A percentile compares a stretch with the other conserved stretches of the same genome.
These are phyloP conservation scores for Notothenia rossii DNA, from an alignment of 2,113 vertebrate genomes.

Conservation along the genomic window DNA sequence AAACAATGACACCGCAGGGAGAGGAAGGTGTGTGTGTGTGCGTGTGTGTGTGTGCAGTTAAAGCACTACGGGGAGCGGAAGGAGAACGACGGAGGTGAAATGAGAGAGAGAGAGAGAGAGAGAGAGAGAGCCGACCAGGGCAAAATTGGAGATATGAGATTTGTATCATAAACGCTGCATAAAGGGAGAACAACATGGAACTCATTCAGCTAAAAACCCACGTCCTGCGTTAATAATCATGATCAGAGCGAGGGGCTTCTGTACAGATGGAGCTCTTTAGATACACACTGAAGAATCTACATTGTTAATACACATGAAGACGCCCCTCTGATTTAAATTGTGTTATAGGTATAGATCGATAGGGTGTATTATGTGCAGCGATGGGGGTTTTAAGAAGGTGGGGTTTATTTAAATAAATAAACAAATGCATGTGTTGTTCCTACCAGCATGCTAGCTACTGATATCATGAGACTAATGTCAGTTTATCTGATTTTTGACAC, in stretches of 20 bases:
- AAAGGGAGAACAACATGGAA: slow-evolving; percentile 10
- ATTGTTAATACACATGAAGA: too few relatives aligned
- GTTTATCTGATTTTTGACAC: too few relatives aligned
- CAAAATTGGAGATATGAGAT: slow-evolving; percentile 54
- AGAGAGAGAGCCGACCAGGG: slow-evolving; percentile 19
- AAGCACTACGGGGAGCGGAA: slow-evolving; percentile 73
- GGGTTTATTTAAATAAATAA: too few relatives aligned
- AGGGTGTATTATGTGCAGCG: too few relatives aligned
- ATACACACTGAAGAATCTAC: too few relatives aligned
- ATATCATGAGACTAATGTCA: too few relatives aligned
- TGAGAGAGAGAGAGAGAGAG: slow-evolving; percentile 55
- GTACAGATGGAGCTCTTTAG: neutral
- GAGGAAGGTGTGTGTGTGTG: slow-evolving; percentile 57
- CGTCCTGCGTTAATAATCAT: slow-evolving; percentile 16
- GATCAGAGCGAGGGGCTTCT: neutral
- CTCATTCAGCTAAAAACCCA: neutral
- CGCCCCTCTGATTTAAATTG: too few relatives aligned
- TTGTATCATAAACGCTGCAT: slow-evolving; percentile 41
- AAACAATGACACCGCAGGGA: slow-evolving; percentile 82
- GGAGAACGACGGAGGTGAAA: slow-evolving; percentile 71
- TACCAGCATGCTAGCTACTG: too few relatives aligned
- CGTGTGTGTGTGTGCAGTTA: slow-evolving; percentile 62
- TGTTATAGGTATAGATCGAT: too few relatives aligned
- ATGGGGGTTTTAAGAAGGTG: too few relatives aligned
- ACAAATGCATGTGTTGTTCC: too few relatives aligned